Conservation (phyloP, 2,113 vertebrate species). For the Maccullochella peelii region DNA sequence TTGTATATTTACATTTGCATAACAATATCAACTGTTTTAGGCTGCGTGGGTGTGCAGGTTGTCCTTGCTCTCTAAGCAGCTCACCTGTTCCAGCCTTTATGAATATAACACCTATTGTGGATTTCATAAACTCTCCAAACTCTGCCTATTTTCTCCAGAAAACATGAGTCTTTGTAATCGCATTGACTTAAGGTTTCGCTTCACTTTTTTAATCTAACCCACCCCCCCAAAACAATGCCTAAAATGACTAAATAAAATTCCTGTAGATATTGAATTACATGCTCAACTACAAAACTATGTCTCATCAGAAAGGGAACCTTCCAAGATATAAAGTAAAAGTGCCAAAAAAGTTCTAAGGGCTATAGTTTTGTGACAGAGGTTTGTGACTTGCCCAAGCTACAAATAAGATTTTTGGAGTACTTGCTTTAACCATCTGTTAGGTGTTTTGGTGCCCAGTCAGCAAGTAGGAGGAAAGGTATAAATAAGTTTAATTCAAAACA, state of each 20-base stretch:
- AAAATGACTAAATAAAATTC: not conserved
- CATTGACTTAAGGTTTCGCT: not conserved
- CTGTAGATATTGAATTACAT: no score
- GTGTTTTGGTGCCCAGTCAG: no score
- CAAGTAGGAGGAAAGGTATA: no score
- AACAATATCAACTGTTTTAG: conserved; percentile 40
- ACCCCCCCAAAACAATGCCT: not conserved
- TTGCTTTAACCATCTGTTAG: no score
- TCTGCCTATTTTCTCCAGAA: not conserved
- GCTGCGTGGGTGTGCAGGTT: conserved; percentile 31
- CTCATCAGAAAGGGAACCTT: no score
- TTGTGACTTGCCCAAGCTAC: no score
- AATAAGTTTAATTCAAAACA: no score
- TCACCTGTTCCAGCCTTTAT: not conserved
- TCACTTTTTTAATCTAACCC: not conserved
- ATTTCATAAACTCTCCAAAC: conserved; percentile 31
- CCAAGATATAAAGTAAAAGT: no score
- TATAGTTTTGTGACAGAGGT: no score
- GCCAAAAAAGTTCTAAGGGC: no score
- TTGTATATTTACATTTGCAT: conserved; percentile 42
- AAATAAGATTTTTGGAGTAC: no score
- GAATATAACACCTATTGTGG: conserved; percentile 21
- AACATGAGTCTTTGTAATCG: not conserved
- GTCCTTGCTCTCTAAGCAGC: not conserved
- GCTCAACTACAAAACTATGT: no score